Evolutionary conservation across 1,140 invertebrate species (phyloP).

Genomic region (Gonioctena quinquepunctata): DNA sequence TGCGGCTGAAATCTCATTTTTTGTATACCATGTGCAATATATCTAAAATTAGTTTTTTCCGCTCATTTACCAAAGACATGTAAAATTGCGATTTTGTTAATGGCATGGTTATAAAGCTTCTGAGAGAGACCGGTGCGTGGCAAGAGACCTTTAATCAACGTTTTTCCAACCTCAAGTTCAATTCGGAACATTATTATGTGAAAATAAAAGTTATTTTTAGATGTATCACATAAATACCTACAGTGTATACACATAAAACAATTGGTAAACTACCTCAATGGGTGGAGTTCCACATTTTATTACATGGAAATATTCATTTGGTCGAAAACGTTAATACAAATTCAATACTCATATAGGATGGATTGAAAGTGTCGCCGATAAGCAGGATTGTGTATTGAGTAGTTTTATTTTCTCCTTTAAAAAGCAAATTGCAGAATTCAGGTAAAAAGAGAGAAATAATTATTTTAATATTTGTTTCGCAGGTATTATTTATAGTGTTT

Average conservation of each 20-base stretch:
- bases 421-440: no score
- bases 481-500: not conserved
- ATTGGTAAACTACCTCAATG: not conserved
- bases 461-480: no score
- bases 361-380: no score
- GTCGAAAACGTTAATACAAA: no score
- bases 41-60: conserved; percentile 13
- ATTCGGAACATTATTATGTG: not conserved
- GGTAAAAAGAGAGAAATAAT: no score
- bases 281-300: not conserved
- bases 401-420: no score
- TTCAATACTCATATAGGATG: no score
- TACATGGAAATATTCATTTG: no score
- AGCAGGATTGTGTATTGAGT: no score
- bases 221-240: not conserved
- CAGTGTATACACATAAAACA: not conserved
- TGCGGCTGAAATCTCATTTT: not conserved
- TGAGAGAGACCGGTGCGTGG: conserved; percentile 1
- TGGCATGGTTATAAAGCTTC: conserved; percentile 8
- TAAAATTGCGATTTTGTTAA: conserved; percentile 14
- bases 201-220: conserved; percentile 15
- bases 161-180: not conserved
- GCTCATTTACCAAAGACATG: conserved; percentile 9
- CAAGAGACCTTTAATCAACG: conserved; percentile 1
- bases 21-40: conserved; percentile 11